These are phyloP conservation scores for Onychorhynchus coronatus DNA, from an alignment of 2,113 vertebrate species.

Conservation along the genomic window DNA sequence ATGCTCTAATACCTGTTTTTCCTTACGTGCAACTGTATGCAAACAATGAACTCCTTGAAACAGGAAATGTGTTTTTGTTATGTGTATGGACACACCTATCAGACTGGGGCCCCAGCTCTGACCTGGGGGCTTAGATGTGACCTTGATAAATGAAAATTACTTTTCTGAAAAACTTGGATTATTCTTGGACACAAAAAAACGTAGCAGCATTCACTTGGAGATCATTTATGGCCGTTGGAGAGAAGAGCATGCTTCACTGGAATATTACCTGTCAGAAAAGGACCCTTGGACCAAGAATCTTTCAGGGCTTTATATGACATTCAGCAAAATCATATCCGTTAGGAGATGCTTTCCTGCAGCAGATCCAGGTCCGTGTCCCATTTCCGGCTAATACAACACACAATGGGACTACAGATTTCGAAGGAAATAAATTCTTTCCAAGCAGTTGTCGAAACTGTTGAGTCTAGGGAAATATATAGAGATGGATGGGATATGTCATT, in stretches of 20 bases:
- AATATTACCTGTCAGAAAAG: slow-evolving; percentile 54
- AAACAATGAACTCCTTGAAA: background rate
- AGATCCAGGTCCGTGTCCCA: slow-evolving; percentile 1
- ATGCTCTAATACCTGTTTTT: background rate
- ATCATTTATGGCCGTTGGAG: slow-evolving; percentile 17
- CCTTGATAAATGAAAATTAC: slow-evolving; percentile 32
- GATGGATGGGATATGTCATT: slow-evolving; percentile 54
- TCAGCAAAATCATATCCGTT: slow-evolving; percentile 40
- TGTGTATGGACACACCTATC: background rate
- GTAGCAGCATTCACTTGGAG: background rate
- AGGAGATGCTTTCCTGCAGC: slow-evolving; percentile 48
- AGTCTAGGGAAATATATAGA: slow-evolving; percentile 61
- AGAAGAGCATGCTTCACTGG: background rate
- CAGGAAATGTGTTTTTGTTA: slow-evolving; percentile 14
- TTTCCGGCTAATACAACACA: slow-evolving; percentile 38
- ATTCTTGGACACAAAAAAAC: background rate
- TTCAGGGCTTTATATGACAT: slow-evolving; percentile 24
- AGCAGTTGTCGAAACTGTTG: slow-evolving; percentile 51
- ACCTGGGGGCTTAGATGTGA: background rate
- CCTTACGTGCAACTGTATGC: background rate
- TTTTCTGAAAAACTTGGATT: slow-evolving; percentile 6
- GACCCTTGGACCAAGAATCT: slow-evolving; percentile 10
- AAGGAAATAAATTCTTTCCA: slow-evolving; percentile 61
- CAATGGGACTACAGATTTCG: slow-evolving; percentile 57
- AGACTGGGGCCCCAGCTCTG: background rate